Evolutionary conservation across 2,113 vertebrate genomes (phyloP), one percentile per base, ranked within the genome.

Genomic region (Periophthalmodon schlosseri): DNA sequence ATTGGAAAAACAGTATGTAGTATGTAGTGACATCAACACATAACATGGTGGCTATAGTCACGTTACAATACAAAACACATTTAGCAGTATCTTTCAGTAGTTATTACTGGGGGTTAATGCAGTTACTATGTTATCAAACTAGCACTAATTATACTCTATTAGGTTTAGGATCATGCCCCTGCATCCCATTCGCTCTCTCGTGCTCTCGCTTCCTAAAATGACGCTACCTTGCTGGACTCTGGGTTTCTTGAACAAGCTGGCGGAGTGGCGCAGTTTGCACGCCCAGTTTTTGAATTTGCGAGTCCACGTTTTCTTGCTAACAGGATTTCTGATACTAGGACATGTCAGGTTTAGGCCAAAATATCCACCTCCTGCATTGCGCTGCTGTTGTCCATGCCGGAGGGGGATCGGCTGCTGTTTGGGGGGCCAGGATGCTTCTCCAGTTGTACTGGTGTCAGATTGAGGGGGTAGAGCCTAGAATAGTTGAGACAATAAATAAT

Each of bases 271-370:
- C 92, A 96, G 95, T 95, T 95, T 97, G 95, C 94, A 95, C 80
- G 95, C 96, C 96, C 95, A 97, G 95, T 95, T 96, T 96, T 97
- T 96, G 93, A 97, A 96, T 95, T 96, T 96, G 93, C 95, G 95
- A 94, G 94, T 96, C 96, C 95, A 96, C 94, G 96, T 95, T 96
- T 95, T 97, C 95, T 96, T 97, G 96, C 96, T 96, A 96, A 96
- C 95, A 90, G 96, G 95, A 94, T 95, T 96, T 96, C 93, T 96
- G 95, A 97, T 96, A 97, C 95, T 96, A 96, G 95, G 95, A 96
- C 96, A 96, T 96, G 95, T 96, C 95, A 96, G 96, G 95, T 95
- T 96, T 96, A 97, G 96, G 96, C 95, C 96, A 96, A 96, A 96
- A 96, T 96, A 97, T 96, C 96, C 96, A 97, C 96, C 96, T 97